A percentile compares a stretch with the other conserved stretches of the same genome.
Evolutionary conservation across 2,888 invertebrate genomes (phyloP).

Genomic region (Andricus curvator): DNA sequence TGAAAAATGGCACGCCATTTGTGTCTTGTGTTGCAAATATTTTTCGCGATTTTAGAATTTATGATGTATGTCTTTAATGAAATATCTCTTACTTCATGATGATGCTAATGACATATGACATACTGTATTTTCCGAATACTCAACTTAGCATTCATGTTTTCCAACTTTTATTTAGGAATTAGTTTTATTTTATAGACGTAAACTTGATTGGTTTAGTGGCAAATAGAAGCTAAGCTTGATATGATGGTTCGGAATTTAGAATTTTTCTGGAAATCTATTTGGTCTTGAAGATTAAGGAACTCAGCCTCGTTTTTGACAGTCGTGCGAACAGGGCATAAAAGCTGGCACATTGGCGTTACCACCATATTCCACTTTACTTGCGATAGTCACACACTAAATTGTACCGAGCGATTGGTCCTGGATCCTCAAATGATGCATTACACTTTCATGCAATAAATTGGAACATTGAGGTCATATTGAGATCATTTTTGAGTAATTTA

Average conservation of each 20-base stretch:
- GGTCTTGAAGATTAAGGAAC: not conserved
- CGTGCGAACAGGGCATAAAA: conserved; percentile 75
- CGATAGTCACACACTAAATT: not conserved
- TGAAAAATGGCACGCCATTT: not conserved
- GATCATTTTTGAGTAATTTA: not conserved
- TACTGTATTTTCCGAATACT: not conserved
- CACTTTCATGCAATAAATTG: conserved; percentile 7
- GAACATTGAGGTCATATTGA: conserved; percentile 1
- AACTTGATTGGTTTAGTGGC: not conserved
- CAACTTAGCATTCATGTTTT: not conserved
- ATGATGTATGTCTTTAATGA: not conserved
- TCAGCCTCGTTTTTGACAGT: conserved; percentile 48
- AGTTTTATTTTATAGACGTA: not conserved
- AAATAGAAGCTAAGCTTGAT: not conserved
- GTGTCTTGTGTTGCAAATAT: not conserved
- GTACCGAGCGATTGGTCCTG: not conserved
- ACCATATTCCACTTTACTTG: conserved; percentile 51
- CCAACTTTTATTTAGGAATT: not conserved
- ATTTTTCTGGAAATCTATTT: not conserved
- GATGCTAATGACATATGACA: not conserved
- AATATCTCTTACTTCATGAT: not conserved
- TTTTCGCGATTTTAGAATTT: not conserved
- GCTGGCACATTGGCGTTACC: conserved; percentile 73
- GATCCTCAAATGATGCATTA: conserved; percentile 25
- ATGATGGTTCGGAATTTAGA: not conserved